phyloP scores from a whole-genome alignment of 2,888 invertebrate genomes.

The Stenichneumon culpator region DNA sequence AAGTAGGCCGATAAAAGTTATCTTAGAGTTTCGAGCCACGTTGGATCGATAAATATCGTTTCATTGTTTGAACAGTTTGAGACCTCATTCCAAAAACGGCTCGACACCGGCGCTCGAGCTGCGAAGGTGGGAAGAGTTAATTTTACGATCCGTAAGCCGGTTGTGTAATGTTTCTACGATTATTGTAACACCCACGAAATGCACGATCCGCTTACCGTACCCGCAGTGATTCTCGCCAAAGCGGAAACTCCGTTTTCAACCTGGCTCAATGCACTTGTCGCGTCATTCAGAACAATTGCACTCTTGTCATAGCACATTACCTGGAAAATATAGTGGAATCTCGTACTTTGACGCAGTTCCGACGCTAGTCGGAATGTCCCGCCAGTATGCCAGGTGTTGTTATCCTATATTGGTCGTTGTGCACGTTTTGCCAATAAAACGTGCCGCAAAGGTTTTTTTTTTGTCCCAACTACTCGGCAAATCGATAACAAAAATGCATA shows the following conservation, averaged over 20 bases:
- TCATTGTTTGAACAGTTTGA: not conserved
- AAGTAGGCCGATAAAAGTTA: not conserved
- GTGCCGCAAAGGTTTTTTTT: not conserved
- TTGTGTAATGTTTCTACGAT: not conserved
- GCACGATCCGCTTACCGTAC: no score
- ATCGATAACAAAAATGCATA: not conserved
- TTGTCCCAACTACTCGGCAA: not conserved
- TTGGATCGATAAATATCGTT: not conserved
- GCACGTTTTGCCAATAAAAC: slow-evolving; percentile 5
- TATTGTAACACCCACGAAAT: not conserved
- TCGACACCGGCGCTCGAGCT: not conserved
- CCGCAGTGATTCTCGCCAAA: not conserved
- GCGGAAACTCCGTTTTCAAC: not conserved
- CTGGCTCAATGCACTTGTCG: not conserved
- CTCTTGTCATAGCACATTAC: no score
- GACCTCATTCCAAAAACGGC: no score
- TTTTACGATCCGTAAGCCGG: not conserved
- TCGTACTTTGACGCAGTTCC: not conserved
- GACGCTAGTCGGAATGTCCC: not conserved
- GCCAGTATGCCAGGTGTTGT: not conserved
- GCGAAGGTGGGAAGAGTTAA: not conserved
- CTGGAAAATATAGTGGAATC: not conserved
- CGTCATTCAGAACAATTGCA: slow-evolving; percentile 27
- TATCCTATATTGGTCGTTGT: not conserved
- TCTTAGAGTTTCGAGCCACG: no score